A percentile compares a stretch with the other conserved stretches of the same genome.
Conservation (phyloP, 2,113 vertebrate species). For the Desmodus rotundus region DNA sequence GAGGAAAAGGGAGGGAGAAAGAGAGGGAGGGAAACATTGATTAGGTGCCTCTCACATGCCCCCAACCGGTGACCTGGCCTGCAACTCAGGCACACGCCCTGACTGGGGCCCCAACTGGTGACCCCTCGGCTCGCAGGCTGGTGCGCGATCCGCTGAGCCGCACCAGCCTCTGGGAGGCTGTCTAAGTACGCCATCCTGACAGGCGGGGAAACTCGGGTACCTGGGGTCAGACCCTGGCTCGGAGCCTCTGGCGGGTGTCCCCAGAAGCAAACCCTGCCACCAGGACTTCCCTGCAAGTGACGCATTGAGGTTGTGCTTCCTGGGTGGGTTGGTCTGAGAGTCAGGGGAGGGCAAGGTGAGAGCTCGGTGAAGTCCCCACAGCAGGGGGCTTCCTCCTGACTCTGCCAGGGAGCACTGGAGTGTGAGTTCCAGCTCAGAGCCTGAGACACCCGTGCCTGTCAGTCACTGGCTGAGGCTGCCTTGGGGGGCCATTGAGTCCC, state of each 20-base stretch:
- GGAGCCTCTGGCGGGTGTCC: neutral
- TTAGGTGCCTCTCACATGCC: too few species aligned
- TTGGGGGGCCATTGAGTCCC: neutral
- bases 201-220: neutral
- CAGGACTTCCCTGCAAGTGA: too few species aligned
- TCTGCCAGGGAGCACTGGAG: neutral
- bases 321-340: too few species aligned
- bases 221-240: neutral
- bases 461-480: neutral
- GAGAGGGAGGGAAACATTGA: too few species aligned
- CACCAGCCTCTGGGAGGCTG: neutral
- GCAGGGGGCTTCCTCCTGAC: neutral
- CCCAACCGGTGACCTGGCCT: too few species aligned
- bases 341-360: neutral
- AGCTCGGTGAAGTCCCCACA: accelerated
- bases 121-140: too few species aligned
- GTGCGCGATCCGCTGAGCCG: too few species aligned
- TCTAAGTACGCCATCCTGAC: neutral
- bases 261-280: neutral
- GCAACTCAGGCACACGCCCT: too few species aligned
- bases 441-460: accelerated
- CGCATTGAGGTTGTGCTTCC: accelerated
- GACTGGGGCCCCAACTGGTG: too few species aligned
- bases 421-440: neutral
- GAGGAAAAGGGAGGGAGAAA: too few species aligned